A percentile compares a stretch with the other conserved stretches of the same genome.
Conservation (phyloP, 1,140 invertebrate species). For the Riptortus pedestris region DNA sequence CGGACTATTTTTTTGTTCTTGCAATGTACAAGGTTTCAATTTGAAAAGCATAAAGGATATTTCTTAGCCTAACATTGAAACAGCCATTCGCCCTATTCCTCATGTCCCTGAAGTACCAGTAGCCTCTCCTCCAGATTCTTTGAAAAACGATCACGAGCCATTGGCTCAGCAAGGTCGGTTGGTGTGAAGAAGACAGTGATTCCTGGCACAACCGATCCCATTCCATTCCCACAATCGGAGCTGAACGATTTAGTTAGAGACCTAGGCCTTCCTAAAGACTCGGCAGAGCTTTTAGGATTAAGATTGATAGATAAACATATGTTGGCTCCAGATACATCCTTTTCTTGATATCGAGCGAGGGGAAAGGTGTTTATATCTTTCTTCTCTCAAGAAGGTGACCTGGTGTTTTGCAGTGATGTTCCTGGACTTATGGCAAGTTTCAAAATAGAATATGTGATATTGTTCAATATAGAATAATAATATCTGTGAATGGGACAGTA, state of each 20-base stretch:
- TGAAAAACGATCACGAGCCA: not conserved
- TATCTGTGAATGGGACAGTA: too few species aligned
- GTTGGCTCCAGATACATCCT: too few species aligned
- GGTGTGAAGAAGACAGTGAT: conserved; percentile 12
- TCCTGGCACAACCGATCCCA: conserved; percentile 10
- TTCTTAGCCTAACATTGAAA: conserved; percentile 6
- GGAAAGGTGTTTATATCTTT: conserved; percentile 24
- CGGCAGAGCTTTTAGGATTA: conserved; percentile 26
- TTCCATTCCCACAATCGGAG: conserved; percentile 7
- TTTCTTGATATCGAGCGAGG: conserved; percentile 23
- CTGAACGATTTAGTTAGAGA: conserved; percentile 29
- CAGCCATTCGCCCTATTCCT: conserved; percentile 17
- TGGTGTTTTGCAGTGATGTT: conserved; percentile 27
- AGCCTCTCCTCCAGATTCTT: not conserved
- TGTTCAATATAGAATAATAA: too few species aligned
- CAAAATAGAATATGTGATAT: not conserved
- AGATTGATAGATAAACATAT: conserved; percentile 29
- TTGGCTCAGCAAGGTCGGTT: conserved; percentile 14
- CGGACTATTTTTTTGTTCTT: too few species aligned
- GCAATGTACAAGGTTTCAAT: not conserved
- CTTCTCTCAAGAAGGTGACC: conserved; percentile 22
- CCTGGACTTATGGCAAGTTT: conserved; percentile 21
- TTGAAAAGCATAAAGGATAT: not conserved
- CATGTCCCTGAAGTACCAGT: not conserved
- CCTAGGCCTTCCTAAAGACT: conserved; percentile 25